These are phyloP conservation scores for Vimba vimba DNA, from an alignment of 2,113 vertebrate genomes.

Conservation along the genomic window DNA sequence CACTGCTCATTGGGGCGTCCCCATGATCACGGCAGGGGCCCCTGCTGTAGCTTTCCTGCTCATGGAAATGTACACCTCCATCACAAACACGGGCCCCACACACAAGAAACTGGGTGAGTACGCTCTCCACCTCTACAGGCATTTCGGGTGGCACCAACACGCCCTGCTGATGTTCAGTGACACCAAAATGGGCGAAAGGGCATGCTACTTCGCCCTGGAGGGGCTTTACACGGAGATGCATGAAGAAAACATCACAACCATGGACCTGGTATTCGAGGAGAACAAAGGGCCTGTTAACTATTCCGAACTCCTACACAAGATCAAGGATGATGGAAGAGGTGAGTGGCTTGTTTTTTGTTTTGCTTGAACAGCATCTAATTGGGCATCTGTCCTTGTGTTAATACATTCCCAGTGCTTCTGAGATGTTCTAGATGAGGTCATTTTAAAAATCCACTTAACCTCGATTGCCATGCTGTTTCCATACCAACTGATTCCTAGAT, in stretches of 20 bases:
- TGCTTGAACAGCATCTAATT: neutral
- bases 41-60: conserved; percentile 82
- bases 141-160: conserved; percentile 83
- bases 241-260: conserved; percentile 77
- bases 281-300: conserved; percentile 73
- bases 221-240: conserved; percentile 81
- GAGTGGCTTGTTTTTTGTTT: conserved; percentile 62
- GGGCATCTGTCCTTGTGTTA: no score
- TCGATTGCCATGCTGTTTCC: neutral
- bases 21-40: conserved; percentile 88
- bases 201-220: conserved; percentile 87
- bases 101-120: conserved; percentile 89
- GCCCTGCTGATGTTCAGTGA: conserved; percentile 86
- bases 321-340: conserved; percentile 79
- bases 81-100: conserved; percentile 88
- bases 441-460: neutral
- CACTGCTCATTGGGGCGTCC: conserved; percentile 87
- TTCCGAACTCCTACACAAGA: conserved; percentile 75
- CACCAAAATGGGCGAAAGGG: conserved; percentile 77
- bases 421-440: neutral
- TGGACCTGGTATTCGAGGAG: conserved; percentile 79
- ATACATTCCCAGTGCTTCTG: neutral
- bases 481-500: conserved; percentile 5
- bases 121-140: conserved; percentile 79
- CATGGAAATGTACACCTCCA: conserved; percentile 71